Evolutionary conservation across 2,797 vertebrate species (phyloP), one percentile per base, ranked within the genome.

Genomic region (Choloepus didactylus): DNA sequence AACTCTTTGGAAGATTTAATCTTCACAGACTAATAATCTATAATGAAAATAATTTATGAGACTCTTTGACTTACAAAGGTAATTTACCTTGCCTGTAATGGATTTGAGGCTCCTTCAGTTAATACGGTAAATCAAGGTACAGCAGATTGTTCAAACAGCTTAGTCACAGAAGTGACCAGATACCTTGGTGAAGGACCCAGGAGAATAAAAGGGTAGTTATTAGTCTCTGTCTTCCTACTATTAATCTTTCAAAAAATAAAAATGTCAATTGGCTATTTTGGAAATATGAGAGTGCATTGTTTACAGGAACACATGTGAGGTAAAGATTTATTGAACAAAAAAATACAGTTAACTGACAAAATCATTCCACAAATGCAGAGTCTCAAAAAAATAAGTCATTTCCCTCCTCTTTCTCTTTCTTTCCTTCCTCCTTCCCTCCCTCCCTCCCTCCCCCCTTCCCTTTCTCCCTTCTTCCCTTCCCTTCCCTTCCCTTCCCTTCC

Each of bases 21-120:
- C 18, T 89, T 96, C 92, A 97, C 94, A 97, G 88, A 87, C 56
- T 72, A 95, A 97, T 97, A 97, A 95, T 94, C 70, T 83, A 38
- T 41, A 97, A 94, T 94, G 69, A 97, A 94, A 97, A 66, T 96
- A 97, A 96, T 93, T 96, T 96, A 95, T 94, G 69, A 97, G 67
- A 95, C 93, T 56, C 83, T 83, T 96, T 97, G 49, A 31, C 82
- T 91, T 6, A 9, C 21, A 93, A 95, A 97, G 75, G 86, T 89
- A 29, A 96, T 35, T 79, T 73, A 69, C 72, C 85, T 96, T 72
- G 88, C 86, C 84, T 64, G 9, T 93, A 86, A 94, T 92, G 86
- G 56, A 73, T 84, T n/a, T 69, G 35, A 83, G 41, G 60, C 62
- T 96, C 54, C 80, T 96, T 89, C 85, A 69, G 75, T 86, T 95